Conservation (phyloP, 2,797 vertebrate genomes). For the Champsocephalus gunnari region DNA sequence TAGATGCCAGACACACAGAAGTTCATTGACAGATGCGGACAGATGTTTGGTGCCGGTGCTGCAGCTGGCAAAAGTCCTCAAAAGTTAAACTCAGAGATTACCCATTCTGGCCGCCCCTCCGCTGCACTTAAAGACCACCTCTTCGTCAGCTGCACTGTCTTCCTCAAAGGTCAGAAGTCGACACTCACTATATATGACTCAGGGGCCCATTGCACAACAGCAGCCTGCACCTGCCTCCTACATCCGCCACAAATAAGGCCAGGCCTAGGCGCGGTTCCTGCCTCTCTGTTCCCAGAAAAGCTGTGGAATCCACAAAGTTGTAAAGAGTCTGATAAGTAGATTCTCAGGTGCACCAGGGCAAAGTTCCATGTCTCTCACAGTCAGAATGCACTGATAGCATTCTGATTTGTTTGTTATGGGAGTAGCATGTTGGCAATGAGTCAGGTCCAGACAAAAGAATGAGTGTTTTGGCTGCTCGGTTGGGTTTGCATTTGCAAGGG, state of each 20-base stretch:
- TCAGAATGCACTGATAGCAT: conserved; percentile 62
- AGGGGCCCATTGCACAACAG: conserved; percentile 71
- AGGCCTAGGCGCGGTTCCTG: conserved; percentile 36
- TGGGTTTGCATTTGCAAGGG: conserved; percentile 54
- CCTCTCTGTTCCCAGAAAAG: conserved; percentile 58
- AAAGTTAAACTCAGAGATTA: conserved; percentile 79
- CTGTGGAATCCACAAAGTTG: conserved; percentile 64
- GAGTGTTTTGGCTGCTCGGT: conserved; percentile 82
- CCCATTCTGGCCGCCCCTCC: conserved; percentile 58
- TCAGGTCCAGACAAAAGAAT: conserved; percentile 85
- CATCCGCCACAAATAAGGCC: conserved; percentile 56
- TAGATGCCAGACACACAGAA: conserved; percentile 68
- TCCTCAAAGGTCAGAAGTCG: conserved; percentile 79
- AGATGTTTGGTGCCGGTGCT: conserved; percentile 76
- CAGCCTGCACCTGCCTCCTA: conserved; percentile 75
- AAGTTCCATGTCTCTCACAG: conserved; percentile 65
- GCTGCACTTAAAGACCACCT: conserved; percentile 61
- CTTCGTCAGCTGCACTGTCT: conserved; percentile 70
- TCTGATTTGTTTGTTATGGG: conserved; percentile 74
- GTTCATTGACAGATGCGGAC: conserved; percentile 84
- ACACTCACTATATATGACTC: conserved; percentile 70
- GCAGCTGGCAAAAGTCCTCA: conserved; percentile 84
- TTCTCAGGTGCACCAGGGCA: conserved; percentile 63
- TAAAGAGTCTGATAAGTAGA: conserved; percentile 74
- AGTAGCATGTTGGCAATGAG: conserved; percentile 75